phyloP scores from a whole-genome alignment of 2,888 invertebrate genomes.

The Bibio marci region DNA sequence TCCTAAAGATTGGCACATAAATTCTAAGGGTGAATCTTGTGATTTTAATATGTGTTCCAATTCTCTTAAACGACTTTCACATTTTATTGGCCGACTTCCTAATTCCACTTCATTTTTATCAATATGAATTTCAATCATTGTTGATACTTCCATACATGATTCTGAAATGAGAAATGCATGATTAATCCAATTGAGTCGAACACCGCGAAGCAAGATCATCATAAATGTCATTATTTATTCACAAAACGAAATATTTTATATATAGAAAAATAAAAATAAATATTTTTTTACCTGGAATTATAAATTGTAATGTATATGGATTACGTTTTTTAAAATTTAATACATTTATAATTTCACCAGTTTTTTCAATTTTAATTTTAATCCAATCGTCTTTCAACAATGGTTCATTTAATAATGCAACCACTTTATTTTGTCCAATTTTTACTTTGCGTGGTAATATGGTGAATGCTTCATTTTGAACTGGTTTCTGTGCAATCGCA shows the following conservation, averaged over 20 bases:
- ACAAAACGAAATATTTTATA: neutral
- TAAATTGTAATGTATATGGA: constrained; percentile 69
- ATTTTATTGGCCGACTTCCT: constrained; percentile 72
- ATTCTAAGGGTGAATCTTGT: constrained; percentile 66
- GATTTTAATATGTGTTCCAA: constrained; percentile 63
- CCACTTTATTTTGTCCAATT: constrained; percentile 60
- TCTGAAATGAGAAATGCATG: constrained; percentile 34
- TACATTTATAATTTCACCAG: constrained; percentile 60
- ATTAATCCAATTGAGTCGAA: too few species aligned
- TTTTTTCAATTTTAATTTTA: constrained; percentile 62
- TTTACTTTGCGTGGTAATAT: constrained; percentile 27
- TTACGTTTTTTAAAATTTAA: constrained; percentile 60
- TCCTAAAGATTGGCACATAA: constrained; percentile 78
- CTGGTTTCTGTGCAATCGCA: constrained; percentile 49
- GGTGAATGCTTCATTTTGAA: constrained; percentile 27
- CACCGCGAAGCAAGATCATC: neutral
- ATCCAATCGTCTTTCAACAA: constrained; percentile 59
- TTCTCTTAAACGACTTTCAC: constrained; percentile 68
- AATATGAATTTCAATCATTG: constrained; percentile 63
- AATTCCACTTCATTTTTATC: constrained; percentile 65
- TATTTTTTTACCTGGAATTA: constrained; percentile 48
- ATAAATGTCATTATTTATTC: neutral
- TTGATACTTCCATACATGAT: constrained; percentile 63
- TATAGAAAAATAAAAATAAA: constrained; percentile 1
- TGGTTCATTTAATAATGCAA: constrained; percentile 62